These are phyloP conservation scores for Patagioenas fasciata DNA, from an alignment of 2,113 vertebrate genomes.

Conservation along the genomic window DNA sequence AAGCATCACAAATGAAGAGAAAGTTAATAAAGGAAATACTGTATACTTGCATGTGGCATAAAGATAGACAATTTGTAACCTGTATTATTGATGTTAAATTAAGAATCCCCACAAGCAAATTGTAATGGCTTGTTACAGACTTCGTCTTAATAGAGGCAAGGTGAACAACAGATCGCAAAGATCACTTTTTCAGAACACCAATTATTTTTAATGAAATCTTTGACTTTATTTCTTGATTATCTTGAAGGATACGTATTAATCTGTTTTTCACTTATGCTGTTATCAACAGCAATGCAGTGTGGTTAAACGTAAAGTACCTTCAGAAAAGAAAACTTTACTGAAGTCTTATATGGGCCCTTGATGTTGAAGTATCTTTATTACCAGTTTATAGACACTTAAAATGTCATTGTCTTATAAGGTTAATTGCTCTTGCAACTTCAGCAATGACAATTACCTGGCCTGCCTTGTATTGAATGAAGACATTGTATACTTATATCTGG, in stretches of 20 bases:
- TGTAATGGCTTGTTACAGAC: not conserved
- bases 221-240: not conserved
- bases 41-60: not conserved
- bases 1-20: not conserved
- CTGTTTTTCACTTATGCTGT: not conserved
- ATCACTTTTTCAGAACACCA: not conserved
- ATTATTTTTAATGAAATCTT: not conserved
- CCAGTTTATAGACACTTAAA: not conserved
- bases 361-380: not conserved
- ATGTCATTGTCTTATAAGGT: not conserved
- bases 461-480: not conserved
- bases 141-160: not conserved
- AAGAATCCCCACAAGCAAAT: not conserved
- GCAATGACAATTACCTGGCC: not conserved
- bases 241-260: not conserved
- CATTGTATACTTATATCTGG: not conserved
- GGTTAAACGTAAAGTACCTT: not conserved
- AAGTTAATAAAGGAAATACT: not conserved
- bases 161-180: not conserved
- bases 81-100: not conserved
- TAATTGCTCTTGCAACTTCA: not conserved
- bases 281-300: not conserved
- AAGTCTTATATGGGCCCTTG: not conserved
- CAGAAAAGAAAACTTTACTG: not conserved
- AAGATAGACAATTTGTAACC: not conserved